phyloP scores from a whole-genome alignment of 2,797 vertebrate species.

The Danio albolineatus region DNA sequence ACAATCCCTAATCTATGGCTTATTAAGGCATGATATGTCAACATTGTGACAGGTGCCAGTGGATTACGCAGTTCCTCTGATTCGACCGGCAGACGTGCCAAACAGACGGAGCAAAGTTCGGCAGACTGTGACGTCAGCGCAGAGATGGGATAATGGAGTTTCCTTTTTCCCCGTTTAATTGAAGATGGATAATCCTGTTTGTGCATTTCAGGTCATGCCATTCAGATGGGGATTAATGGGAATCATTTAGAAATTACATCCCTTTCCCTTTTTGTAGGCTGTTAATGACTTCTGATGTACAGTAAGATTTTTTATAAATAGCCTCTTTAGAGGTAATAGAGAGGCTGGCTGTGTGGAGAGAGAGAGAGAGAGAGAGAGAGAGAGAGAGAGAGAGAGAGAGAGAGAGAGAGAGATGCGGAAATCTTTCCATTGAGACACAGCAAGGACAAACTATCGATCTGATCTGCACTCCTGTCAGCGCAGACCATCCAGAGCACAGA shows the following conservation, averaged over 20 bases:
- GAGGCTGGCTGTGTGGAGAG: not conserved
- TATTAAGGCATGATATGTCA: slow-evolving; percentile 42
- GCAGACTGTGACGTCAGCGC: slow-evolving; percentile 27
- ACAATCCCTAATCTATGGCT: slow-evolving; percentile 35
- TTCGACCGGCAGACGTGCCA: slow-evolving; percentile 23
- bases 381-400: slow-evolving; percentile 24
- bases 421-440: slow-evolving; percentile 66
- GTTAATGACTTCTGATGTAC: not conserved
- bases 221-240: slow-evolving; percentile 30
- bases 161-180: slow-evolving; percentile 11
- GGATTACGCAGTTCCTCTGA: slow-evolving; percentile 45
- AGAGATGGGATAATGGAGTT: slow-evolving; percentile 14
- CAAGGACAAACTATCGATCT: slow-evolving; percentile 76
- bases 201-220: not conserved
- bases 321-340: slow-evolving; percentile 9
- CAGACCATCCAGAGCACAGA: slow-evolving; percentile 62
- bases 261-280: not conserved
- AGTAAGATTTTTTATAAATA: not conserved
- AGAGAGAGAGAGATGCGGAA: slow-evolving; percentile 65
- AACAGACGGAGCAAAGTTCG: slow-evolving; percentile 23
- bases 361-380: not conserved
- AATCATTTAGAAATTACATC: slow-evolving; percentile 24
- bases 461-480: slow-evolving; percentile 58
- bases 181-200: slow-evolving; percentile 28
- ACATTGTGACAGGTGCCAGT: slow-evolving; percentile 47